Evolutionary conservation across 2,113 vertebrate species (phyloP), one percentile per base, ranked within the genome.

Genomic region (Tachuris rubrigastra): DNA sequence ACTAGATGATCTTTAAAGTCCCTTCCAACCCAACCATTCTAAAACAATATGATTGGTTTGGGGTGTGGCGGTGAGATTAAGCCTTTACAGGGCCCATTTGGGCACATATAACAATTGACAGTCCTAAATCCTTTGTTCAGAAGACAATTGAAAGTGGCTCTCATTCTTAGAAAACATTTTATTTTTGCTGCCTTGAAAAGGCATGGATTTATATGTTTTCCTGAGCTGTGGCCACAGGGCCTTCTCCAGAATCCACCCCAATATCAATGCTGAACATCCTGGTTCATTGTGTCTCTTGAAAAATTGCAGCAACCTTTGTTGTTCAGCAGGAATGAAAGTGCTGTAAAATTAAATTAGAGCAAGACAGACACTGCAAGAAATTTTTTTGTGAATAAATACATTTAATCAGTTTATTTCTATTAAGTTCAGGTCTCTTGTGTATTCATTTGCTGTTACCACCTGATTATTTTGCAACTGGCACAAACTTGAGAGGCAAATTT

Each of bases 341-440:
- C 30, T 72, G 39, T 67, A 63, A 65, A 84, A 88, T 87, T 89
- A 91, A 89, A 93, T 85, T 78, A 95, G 25, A 92, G 28, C 19
- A 81, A 81, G 37, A 31, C 19, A 95, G 97, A 87, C 46, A 87
- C 31, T 92, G 63, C 37, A 89, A 90, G 42, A 82, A 53, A 25
- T 12, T 30, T 90, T 96, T 68, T 60, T 68, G 30, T 95, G 65
- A 90, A 88, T 50, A 91, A 87, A 76, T 77, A 59, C 2, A 6
- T 81, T 91, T 92, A 92, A 73, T 67, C 39, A 52, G 39, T 92
- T 95, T 82, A 83, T 89, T 94, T 95, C 73, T 85, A 21, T 91
- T 76, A 92, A 94, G 15, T 84, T 18, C 24, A 83, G 4, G 6
- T 83, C 56, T 72, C 55, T 86, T 82, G 41, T 72, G 56, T 56